Evolutionary conservation across 2,113 vertebrate genomes (phyloP).

Genomic region (Phaethornis superciliosus): DNA sequence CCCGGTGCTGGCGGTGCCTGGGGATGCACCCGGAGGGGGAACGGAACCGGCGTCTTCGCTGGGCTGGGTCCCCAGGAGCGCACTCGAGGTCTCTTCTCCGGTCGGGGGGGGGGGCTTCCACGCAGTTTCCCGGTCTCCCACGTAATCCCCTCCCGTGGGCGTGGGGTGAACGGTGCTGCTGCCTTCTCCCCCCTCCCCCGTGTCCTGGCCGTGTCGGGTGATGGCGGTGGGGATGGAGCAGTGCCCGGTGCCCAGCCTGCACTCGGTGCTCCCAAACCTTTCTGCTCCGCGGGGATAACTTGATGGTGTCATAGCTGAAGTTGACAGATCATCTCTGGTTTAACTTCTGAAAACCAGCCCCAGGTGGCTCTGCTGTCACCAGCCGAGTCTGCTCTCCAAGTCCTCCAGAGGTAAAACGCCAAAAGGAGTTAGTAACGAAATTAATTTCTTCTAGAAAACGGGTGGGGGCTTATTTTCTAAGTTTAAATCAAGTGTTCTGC

Average conservation of each 20-base stretch:
- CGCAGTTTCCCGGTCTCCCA: accelerated
- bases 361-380: not conserved
- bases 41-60: too few relatives aligned
- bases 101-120: too few relatives aligned
- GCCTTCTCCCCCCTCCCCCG: too few relatives aligned
- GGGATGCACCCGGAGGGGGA: too few relatives aligned
- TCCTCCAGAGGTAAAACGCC: too few relatives aligned
- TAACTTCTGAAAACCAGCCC: too few relatives aligned
- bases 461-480: accelerated
- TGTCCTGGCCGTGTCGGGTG: not conserved
- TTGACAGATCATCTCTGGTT: not conserved
- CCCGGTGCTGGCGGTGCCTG: too few relatives aligned
- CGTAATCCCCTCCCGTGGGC: not conserved
- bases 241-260: too few relatives aligned
- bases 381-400: accelerated
- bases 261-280: not conserved
- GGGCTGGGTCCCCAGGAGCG: not conserved
- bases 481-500: too few relatives aligned
- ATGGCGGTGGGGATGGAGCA: too few relatives aligned
- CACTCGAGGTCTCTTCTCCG: accelerated
- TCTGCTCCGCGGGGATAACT: not conserved
- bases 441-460: accelerated
- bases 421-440: too few relatives aligned
- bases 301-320: not conserved
- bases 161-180: too few relatives aligned